A percentile compares a stretch with the other conserved stretches of the same genome.
Conservation (phyloP, 2,888 invertebrate genomes). For the Digitonthophagus gazella region DNA sequence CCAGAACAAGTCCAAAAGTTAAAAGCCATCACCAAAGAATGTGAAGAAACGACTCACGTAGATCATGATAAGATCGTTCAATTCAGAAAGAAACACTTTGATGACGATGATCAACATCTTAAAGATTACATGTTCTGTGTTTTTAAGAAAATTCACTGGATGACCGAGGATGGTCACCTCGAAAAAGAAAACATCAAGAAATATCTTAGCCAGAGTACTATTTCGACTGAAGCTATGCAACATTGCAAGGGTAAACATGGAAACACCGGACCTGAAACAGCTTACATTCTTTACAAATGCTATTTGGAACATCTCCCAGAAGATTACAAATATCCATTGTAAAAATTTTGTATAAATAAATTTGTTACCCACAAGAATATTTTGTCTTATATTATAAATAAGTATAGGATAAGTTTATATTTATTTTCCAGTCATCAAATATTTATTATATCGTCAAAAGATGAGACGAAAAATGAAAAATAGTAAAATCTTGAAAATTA, state of each 20-base stretch:
- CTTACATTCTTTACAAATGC: slow-evolving; percentile 1
- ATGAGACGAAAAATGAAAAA: too few relatives aligned
- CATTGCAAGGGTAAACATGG: slow-evolving; percentile 9
- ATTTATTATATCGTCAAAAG: too few relatives aligned
- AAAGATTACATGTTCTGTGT: slow-evolving; percentile 55
- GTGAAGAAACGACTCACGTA: slow-evolving; percentile 38
- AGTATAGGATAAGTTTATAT: too few relatives aligned
- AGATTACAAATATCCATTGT: slow-evolving; percentile 13
- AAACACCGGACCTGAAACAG: not conserved
- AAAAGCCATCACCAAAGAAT: not conserved
- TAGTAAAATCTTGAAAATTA: too few relatives aligned
- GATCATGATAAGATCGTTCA: slow-evolving; percentile 37
- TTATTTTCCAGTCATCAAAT: too few relatives aligned
- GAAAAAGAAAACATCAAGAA: slow-evolving; percentile 45
- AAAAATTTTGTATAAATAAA: too few relatives aligned
- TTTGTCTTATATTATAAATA: too few relatives aligned
- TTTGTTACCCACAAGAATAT: too few relatives aligned
- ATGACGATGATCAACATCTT: slow-evolving; percentile 51
- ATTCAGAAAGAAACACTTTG: slow-evolving; percentile 47
- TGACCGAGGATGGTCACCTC: slow-evolving; percentile 44
- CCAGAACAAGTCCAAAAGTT: slow-evolving; percentile 42
- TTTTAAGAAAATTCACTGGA: slow-evolving; percentile 51
- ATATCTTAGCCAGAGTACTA: slow-evolving; percentile 28
- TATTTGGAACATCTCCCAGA: not conserved
- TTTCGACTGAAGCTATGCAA: not conserved